Evolutionary conservation across 2,113 vertebrate species (phyloP).

Genomic region (Actinemys pallida): DNA sequence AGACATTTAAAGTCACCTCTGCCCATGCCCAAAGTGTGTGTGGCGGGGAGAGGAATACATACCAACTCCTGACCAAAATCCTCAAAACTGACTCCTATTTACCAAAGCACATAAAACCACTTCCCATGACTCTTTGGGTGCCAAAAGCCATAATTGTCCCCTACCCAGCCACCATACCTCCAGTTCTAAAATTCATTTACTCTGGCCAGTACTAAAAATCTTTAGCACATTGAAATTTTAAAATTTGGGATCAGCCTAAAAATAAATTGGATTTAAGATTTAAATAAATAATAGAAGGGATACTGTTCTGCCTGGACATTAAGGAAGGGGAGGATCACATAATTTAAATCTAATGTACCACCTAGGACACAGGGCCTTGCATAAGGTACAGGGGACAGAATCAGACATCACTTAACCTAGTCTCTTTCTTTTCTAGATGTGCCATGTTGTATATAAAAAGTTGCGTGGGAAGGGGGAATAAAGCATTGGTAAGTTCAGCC

Average conservation of each 20-base stretch:
- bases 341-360: not conserved
- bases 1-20: not conserved
- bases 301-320: not conserved
- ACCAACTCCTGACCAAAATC: not conserved
- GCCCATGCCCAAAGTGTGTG: not conserved
- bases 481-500: not conserved
- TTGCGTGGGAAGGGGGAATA: not conserved
- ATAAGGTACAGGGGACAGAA: not conserved
- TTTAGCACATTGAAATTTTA: not conserved
- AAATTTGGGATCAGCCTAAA: not conserved
- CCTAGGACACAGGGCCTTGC: not conserved
- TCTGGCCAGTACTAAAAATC: not conserved
- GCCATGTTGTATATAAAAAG: not conserved
- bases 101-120: not conserved
- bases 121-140: not conserved
- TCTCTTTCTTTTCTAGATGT: not conserved
- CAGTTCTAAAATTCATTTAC: not conserved
- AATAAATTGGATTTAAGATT: not conserved
- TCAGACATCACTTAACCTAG: not conserved
- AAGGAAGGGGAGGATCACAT: not conserved
- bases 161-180: not conserved
- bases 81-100: not conserved
- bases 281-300: not conserved
- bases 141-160: not conserved
- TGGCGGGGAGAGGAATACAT: not conserved